These are phyloP conservation scores for Albula glossodonta DNA, from an alignment of 2,113 vertebrate genomes.

Conservation along the genomic window DNA sequence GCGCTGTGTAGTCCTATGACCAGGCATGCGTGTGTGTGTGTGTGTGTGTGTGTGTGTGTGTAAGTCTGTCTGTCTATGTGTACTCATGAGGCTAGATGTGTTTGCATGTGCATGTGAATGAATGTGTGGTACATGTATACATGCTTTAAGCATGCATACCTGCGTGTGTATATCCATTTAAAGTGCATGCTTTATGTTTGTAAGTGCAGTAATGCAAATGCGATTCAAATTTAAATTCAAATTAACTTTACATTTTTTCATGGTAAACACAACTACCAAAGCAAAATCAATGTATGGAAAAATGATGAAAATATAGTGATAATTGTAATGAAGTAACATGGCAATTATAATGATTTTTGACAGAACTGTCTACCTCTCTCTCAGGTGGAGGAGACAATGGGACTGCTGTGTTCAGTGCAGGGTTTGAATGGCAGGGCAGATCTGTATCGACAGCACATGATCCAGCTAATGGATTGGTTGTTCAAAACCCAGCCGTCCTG, in stretches of 20 bases:
- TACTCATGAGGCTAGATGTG: conserved; percentile 32
- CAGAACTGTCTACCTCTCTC: background rate
- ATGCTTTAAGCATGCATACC: too few relatives aligned
- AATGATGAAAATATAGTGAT: too few relatives aligned
- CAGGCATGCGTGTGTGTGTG: conserved; percentile 37
- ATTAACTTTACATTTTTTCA: background rate
- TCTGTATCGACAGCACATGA: conserved; percentile 79
- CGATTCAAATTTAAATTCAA: background rate
- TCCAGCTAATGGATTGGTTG: conserved; percentile 78
- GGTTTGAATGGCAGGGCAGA: conserved; percentile 52
- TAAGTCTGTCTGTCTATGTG: background rate
- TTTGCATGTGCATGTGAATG: conserved; percentile 34
- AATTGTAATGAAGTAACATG: background rate
- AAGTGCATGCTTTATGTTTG: conserved; percentile 44
- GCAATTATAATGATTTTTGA: background rate
- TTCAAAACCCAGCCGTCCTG: conserved; percentile 70
- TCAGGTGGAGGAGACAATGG: conserved; percentile 76
- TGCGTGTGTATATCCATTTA: conserved; percentile 18
- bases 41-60: conserved; percentile 8
- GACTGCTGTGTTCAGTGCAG: conserved; percentile 71
- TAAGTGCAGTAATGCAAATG: conserved; percentile 1
- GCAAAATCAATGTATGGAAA: background rate
- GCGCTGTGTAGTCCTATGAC: conserved; percentile 8
- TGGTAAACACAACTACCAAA: background rate
- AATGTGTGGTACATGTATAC: background rate